A percentile compares a stretch with the other conserved stretches of the same genome.
These are phyloP conservation scores for Eupithecia abbreviata DNA, from an alignment of 2,888 invertebrate genomes.

Conservation along the genomic window DNA sequence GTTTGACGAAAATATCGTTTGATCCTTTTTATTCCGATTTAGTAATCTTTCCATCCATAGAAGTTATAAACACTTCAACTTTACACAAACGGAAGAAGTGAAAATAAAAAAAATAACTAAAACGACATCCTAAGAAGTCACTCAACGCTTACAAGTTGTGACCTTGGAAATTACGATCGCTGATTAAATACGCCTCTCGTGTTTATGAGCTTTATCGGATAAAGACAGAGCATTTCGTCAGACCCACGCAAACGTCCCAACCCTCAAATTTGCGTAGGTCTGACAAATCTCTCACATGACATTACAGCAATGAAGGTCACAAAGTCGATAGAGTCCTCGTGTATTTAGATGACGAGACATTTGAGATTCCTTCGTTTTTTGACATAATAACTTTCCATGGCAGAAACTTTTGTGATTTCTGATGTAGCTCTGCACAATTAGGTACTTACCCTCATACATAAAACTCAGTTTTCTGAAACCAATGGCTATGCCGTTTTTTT, in stretches of 20 bases:
- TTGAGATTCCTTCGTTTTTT: no score
- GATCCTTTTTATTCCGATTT: neutral
- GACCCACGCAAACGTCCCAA: neutral
- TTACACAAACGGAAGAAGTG: neutral
- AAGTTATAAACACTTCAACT: neutral
- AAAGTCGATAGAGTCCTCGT: no score
- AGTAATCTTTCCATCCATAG: neutral
- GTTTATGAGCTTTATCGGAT: neutral
- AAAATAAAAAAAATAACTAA: neutral
- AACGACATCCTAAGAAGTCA: neutral
- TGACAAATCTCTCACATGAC: neutral
- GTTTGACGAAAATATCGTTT: neutral
- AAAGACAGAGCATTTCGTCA: neutral
- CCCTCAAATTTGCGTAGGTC: neutral
- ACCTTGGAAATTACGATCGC: neutral
- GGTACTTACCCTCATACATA: neutral
- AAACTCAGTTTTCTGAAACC: neutral
- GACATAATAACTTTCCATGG: no score
- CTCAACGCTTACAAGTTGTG: neutral
- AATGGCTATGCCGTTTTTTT: neutral
- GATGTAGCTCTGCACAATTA: neutral
- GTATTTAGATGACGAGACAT: no score
- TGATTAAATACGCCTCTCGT: neutral
- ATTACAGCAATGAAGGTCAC: neutral
- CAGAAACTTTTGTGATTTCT: neutral